Conservation (phyloP, 2,888 invertebrate genomes). For the Leptinotarsa rubiginosa region DNA sequence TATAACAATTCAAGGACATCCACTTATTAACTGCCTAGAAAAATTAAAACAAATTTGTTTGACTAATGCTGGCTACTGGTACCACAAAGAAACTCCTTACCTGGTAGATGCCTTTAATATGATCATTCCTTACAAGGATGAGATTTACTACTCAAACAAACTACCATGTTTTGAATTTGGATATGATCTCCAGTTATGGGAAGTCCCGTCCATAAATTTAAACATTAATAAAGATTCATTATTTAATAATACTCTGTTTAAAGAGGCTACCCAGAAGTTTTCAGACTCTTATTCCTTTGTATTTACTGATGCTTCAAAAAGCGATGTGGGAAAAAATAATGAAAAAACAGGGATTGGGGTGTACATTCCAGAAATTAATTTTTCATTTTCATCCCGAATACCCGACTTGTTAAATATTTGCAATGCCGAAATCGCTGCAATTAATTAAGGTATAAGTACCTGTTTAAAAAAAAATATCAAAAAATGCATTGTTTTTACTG, state of each 20-base stretch:
- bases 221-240: not conserved
- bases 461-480: not conserved
- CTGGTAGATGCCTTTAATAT: not conserved
- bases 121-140: not conserved
- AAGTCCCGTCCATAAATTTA: not conserved
- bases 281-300: not conserved
- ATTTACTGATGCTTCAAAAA: not conserved
- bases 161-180: conserved; percentile 3
- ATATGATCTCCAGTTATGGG: not conserved
- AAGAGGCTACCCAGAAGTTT: not conserved
- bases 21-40: not conserved
- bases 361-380: not conserved
- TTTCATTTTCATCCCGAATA: not conserved
- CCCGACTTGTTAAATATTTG: not conserved
- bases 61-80: not conserved
- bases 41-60: not conserved
- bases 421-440: not conserved
- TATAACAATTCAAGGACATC: not conserved
- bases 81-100: not conserved
- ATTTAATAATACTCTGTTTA: not conserved
- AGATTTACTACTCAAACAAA: not conserved
- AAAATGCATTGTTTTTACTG: conserved; percentile 3
- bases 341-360: not conserved
- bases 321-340: not conserved
- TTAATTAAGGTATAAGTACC: not conserved